Evolutionary conservation across 2,113 vertebrate species (phyloP), one percentile per base, ranked within the genome.

Genomic region (Thalassoma bifasciatum): DNA sequence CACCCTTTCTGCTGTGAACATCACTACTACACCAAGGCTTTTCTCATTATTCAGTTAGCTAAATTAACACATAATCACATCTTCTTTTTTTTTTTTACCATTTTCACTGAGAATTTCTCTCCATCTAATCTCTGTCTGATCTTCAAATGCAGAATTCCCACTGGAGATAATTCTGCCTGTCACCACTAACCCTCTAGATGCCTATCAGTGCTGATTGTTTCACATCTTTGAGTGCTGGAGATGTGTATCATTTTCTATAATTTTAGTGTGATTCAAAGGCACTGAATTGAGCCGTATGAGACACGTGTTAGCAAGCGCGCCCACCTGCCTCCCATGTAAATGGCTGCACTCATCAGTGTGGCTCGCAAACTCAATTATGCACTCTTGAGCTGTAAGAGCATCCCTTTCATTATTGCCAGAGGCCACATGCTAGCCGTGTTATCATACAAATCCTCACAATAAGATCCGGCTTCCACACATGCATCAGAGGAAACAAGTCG

Each of bases 111-210:
- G 75, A 83, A 66, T 76, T 82, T 79, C 84, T 91, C 89, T 89
- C 85, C 24, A 2, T 75, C 59, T 87, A 80, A 91, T 91, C 90
- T 56, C 49, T 59, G 66, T 71, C 56, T 78, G 76, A 86, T 91
- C 84, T 79, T 42, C 70, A 75, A 84, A 88, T 77, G 85, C 63
- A 83, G 82, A 90, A 82, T 89, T 88, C 83, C 83, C 84, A 84
- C 78, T 50, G 63, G 87, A 88, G 83, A 77, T 72, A 84, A 88
- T 92, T 92, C 87, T 60, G 26, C 75, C 84, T 84, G 81, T 89
- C 86, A 66, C 86, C 83, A 74, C 86, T 84, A 91, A 88, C 86
- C 88, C 88, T 89, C 75, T 64, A 91, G 90, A 93, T 94, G 79
- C 49, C 64, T 86, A 91, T 94, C 92, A 78, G 74, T 68, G 54